These are phyloP conservation scores for Porites australiensis DNA, from an alignment of 64 coral and sea anemone genomes.

Conservation along the genomic window DNA sequence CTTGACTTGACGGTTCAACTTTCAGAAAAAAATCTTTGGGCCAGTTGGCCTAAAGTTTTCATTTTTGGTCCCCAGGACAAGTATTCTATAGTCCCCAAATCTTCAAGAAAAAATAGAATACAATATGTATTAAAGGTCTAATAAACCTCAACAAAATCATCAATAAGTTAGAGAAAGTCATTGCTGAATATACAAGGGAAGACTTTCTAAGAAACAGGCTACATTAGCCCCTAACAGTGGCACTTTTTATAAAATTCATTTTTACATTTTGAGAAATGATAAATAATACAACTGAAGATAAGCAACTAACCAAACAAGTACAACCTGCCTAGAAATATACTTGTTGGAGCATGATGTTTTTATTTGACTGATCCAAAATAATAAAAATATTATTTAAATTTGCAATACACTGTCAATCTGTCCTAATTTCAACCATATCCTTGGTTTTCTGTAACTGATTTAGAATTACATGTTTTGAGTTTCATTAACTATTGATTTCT, in stretches of 20 bases:
- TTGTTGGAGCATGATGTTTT: background rate
- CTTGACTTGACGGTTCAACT: too few species aligned
- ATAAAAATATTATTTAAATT: background rate
- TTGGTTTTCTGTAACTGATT: too few species aligned
- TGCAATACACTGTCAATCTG: too few species aligned
- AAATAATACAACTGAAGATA: too few species aligned
- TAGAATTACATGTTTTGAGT: too few species aligned
- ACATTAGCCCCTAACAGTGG: background rate
- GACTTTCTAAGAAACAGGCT: background rate
- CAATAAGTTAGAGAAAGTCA: background rate
- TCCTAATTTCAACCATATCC: too few species aligned
- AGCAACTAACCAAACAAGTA: too few species aligned
- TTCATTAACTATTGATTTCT: too few species aligned
- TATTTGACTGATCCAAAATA: background rate
- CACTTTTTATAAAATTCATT: background rate
- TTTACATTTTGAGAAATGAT: background rate
- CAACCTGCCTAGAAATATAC: background rate
- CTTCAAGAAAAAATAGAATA: too few species aligned
- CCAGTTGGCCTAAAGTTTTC: too few species aligned
- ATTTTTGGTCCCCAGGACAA: background rate
- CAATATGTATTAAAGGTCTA: background rate
- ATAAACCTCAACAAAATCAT: background rate
- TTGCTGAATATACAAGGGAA: background rate
- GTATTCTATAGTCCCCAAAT: background rate
- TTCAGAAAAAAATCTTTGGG: too few species aligned